These are phyloP conservation scores for Apostichopus parvimensis DNA, from an alignment of 35 echinoderm and acorn worm genomes.

Conservation along the genomic window DNA sequence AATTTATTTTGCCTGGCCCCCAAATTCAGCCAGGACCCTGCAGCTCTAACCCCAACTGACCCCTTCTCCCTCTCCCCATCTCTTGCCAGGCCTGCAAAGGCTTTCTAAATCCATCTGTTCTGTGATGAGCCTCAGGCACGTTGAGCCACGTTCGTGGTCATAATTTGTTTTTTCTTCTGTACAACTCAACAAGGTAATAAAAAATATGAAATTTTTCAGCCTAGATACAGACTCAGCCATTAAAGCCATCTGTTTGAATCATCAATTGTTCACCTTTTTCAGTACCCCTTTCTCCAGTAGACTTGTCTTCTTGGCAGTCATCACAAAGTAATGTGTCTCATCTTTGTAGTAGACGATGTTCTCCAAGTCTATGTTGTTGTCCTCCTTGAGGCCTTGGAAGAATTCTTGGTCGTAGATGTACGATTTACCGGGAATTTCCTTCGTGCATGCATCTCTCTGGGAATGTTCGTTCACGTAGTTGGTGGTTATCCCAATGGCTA, in stretches of 20 bases:
- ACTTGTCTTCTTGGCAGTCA: slow-evolving; percentile 55
- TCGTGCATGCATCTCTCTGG: slow-evolving; percentile 17
- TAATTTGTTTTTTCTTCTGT: too few relatives aligned
- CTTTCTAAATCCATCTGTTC: too few relatives aligned
- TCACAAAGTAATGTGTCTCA: slow-evolving; percentile 66
- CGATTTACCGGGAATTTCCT: slow-evolving; percentile 38
- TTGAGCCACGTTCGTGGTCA: too few relatives aligned
- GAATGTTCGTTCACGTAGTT: slow-evolving; percentile 51
- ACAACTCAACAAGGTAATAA: too few relatives aligned
- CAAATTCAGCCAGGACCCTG: too few relatives aligned
- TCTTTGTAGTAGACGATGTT: slow-evolving; percentile 64
- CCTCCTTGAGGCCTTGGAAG: slow-evolving; percentile 41
- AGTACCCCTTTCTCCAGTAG: slow-evolving; percentile 51
- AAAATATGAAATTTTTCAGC: too few relatives aligned
- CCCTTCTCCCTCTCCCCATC: too few relatives aligned
- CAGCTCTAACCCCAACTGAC: too few relatives aligned
- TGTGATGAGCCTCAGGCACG: too few relatives aligned
- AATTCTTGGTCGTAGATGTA: slow-evolving; percentile 58
- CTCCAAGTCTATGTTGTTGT: slow-evolving; percentile 32
- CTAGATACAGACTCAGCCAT: too few relatives aligned
- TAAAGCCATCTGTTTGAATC: not conserved
- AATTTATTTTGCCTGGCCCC: too few relatives aligned
- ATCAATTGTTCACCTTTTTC: slow-evolving; percentile 5
- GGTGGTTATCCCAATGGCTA: slow-evolving; percentile 50
- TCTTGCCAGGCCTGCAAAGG: too few relatives aligned